A percentile compares a stretch with the other conserved stretches of the same genome.
Evolutionary conservation across 2,888 invertebrate genomes (phyloP).

Genomic region (Ichneumoninae sp.): DNA sequence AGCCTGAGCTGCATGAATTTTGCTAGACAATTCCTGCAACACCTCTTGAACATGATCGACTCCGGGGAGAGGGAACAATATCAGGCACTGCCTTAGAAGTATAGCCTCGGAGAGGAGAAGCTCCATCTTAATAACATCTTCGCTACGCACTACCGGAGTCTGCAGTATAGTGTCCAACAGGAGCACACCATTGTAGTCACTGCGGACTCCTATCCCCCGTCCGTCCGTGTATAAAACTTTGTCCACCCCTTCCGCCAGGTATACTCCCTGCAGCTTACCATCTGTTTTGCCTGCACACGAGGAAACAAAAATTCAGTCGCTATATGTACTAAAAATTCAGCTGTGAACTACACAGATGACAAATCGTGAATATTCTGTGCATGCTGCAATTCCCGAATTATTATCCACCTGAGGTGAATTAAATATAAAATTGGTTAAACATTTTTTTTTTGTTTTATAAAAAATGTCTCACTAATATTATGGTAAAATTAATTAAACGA

Average conservation of each 20-base stretch:
- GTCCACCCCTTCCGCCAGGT: slow-evolving; percentile 90
- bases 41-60: slow-evolving; percentile 92
- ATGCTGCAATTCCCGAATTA: background rate
- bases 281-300: slow-evolving; percentile 86
- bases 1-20: slow-evolving; percentile 89
- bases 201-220: slow-evolving; percentile 92
- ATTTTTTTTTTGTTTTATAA: too few relatives aligned
- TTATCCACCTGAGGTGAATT: background rate
- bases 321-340: background rate
- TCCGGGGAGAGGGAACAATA: slow-evolving; percentile 90
- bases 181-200: slow-evolving; percentile 96
- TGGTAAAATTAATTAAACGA: too few relatives aligned
- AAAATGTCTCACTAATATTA: too few relatives aligned
- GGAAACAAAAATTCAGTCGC: slow-evolving; percentile 1
- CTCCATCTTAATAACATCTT: slow-evolving; percentile 93
- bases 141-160: slow-evolving; percentile 90
- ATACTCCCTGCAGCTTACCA: slow-evolving; percentile 89
- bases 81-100: slow-evolving; percentile 92
- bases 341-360: background rate
- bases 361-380: background rate
- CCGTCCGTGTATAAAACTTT: slow-evolving; percentile 94
- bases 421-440: background rate
- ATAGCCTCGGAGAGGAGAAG: slow-evolving; percentile 95
- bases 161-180: slow-evolving; percentile 95
- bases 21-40: slow-evolving; percentile 90